Base-by-base conservation (phyloP, 2,797 vertebrate species). In the Meda fulgida region DNA sequence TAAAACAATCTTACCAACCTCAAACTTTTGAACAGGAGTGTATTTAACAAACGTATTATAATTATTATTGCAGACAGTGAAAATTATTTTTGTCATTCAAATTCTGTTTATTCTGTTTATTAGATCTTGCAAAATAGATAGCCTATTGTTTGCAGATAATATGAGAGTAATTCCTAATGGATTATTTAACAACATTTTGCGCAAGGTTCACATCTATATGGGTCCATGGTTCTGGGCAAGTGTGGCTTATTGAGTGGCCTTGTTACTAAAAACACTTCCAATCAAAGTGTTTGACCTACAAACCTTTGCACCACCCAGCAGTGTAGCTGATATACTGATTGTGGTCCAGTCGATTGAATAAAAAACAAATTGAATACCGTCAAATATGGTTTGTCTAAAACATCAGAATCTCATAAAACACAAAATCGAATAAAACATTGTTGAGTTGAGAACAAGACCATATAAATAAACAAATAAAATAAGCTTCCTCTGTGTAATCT, bases 211-310 rank as follows among this genome's bases (percentile, higher is more conserved):
- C 55, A 80, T 80, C 73, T 87, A 81, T 83, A 85, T 85, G 83
- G 63, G 85, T 66, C 88, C 88, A 88, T 92, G 90, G 88, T 75
- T 82, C 70, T 79, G 40, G 83, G 51, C 83, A 73, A 90, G 83
- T 91, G 90, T 91, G 86, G 43, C 48, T 85, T 76, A 94, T 93
- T 81, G 92, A 94, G 88, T 92, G 92, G 80, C 93, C 92, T 91
- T 92, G 89, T 91, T 93, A 80, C 75, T 84, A 67, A 89, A 75
- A 92, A 90, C 81, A 0, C 85, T 71, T 51, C 46, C n/a, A 84
- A 82, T 29, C 67, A 84, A 67, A 36, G 18, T 38, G 79, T 91
- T 91, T 92, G 92, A 92, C 92, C 92, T 90, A 92, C 90, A 93
- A 93, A 87, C 85, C 51, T 73, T 36, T 38, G 53, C 19, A 13